phyloP scores from a whole-genome alignment of 2,888 invertebrate genomes.

The Caenorhabditis sp. region DNA sequence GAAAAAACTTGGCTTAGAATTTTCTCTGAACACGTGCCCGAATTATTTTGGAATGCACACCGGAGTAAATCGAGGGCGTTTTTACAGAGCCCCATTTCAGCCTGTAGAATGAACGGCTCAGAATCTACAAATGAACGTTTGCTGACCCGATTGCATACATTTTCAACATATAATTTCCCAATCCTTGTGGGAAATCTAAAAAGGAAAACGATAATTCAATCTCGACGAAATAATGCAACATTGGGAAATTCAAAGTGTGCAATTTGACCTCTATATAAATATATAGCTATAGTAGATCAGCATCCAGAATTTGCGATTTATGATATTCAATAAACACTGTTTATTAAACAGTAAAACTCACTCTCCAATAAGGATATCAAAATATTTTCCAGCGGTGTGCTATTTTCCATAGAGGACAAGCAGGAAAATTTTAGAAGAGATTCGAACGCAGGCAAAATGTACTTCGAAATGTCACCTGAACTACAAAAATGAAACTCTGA shows the following conservation, averaged over 20 bases:
- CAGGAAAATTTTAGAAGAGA: constrained; percentile 4
- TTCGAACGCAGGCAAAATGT: constrained; percentile 27
- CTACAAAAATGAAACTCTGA: too few species aligned
- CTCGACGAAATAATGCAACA: too few species aligned
- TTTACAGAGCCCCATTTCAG: constrained; percentile 79
- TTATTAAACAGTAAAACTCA: too few species aligned
- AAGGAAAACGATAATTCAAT: too few species aligned
- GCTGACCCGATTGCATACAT: not conserved
- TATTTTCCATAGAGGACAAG: not conserved
- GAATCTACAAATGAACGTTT: constrained; percentile 61
- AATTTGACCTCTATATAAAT: too few species aligned
- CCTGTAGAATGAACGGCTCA: constrained; percentile 81
- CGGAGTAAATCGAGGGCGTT: constrained; percentile 64
- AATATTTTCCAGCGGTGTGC: too few species aligned
- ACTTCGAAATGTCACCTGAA: constrained; percentile 29
- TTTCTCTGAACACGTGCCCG: not conserved
- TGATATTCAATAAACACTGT: too few species aligned
- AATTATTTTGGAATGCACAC: constrained; percentile 6
- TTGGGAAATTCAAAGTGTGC: too few species aligned
- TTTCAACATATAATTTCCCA: not conserved
- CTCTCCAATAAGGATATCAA: too few species aligned
- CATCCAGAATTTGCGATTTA: too few species aligned
- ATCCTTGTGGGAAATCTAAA: not conserved
- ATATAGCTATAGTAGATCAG: too few species aligned
- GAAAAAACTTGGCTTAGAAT: constrained; percentile 46